These are phyloP conservation scores for Brachypodius melanocephalos DNA, from an alignment of 2,113 vertebrate genomes.

Conservation along the genomic window DNA sequence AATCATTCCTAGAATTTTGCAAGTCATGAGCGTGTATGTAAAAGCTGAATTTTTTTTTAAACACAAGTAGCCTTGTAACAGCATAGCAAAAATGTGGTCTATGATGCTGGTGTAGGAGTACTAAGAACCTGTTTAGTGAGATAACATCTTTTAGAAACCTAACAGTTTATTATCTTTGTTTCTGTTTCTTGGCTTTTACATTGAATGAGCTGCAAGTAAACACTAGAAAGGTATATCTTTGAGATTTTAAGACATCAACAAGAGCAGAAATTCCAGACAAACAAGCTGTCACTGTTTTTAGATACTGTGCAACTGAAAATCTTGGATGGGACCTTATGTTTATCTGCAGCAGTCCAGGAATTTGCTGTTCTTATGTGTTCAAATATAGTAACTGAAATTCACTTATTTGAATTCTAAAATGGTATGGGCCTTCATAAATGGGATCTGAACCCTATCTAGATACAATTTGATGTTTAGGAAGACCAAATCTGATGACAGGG, in stretches of 20 bases:
- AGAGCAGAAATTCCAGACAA: slow-evolving; percentile 20
- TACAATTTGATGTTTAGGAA: not conserved
- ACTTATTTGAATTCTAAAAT: not conserved
- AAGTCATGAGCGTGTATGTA: slow-evolving; percentile 63
- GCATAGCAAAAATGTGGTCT: not conserved
- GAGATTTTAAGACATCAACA: not conserved
- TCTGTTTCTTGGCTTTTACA: not conserved
- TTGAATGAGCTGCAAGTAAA: not conserved
- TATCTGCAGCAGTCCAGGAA: not conserved
- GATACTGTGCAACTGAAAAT: not conserved
- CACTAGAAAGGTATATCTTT: slow-evolving; percentile 2
- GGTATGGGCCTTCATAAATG: not conserved
- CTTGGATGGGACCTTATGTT: not conserved
- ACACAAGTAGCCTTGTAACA: slow-evolving; percentile 5
- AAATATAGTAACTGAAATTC: not conserved
- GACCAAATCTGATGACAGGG: not conserved
- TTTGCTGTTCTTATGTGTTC: not conserved
- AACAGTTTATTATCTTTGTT: slow-evolving; percentile 15
- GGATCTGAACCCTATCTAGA: not conserved
- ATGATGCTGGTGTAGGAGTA: not conserved
- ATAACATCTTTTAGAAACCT: not conserved
- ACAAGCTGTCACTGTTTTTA: slow-evolving; percentile 35
- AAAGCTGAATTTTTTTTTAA: slow-evolving; percentile 16
- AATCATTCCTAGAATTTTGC: slow-evolving; percentile 63
- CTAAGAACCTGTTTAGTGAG: not conserved